Evolutionary conservation across 2,888 invertebrate species (phyloP).

Genomic region (Eretmocerus hayati): DNA sequence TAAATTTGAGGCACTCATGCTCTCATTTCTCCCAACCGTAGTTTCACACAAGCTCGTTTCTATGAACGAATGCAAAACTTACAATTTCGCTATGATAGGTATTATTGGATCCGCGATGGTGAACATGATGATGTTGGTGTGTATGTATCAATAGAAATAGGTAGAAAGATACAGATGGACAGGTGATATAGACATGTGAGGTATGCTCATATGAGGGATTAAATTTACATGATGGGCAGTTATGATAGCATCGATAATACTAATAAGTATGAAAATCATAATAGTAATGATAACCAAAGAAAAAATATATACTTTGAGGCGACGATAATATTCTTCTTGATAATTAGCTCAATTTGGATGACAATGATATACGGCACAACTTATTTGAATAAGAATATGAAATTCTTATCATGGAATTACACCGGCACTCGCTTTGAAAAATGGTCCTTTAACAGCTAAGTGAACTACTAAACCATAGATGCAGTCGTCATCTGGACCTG

Average conservation of each 20-base stretch:
- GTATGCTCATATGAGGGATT: constrained; percentile 7
- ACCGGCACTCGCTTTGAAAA: too few species aligned
- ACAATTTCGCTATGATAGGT: too few species aligned
- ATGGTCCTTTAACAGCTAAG: too few species aligned
- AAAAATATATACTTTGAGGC: not conserved
- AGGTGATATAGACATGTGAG: constrained; percentile 16
- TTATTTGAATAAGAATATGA: constrained; percentile 6
- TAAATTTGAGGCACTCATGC: too few species aligned
- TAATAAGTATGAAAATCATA: constrained; percentile 2
- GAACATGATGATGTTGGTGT: constrained; percentile 18
- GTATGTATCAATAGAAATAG: constrained; percentile 20
- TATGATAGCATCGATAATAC: not conserved
- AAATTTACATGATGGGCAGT: not conserved
- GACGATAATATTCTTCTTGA: not conserved
- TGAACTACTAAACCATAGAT: too few species aligned
- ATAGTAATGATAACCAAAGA: not conserved
- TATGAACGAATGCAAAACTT: too few species aligned
- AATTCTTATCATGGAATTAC: too few species aligned
- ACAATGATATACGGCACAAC: constrained; percentile 6
- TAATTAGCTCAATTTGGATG: constrained; percentile 1
- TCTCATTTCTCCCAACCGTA: not conserved
- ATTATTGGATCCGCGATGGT: too few species aligned
- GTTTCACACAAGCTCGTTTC: too few species aligned
- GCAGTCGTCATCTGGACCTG: too few species aligned
- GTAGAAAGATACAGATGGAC: constrained; percentile 20